A percentile compares a stretch with the other conserved stretches of the same genome.
phyloP scores from a whole-genome alignment of 1,140 invertebrate genomes.

The Tetragonula clypearis region DNA sequence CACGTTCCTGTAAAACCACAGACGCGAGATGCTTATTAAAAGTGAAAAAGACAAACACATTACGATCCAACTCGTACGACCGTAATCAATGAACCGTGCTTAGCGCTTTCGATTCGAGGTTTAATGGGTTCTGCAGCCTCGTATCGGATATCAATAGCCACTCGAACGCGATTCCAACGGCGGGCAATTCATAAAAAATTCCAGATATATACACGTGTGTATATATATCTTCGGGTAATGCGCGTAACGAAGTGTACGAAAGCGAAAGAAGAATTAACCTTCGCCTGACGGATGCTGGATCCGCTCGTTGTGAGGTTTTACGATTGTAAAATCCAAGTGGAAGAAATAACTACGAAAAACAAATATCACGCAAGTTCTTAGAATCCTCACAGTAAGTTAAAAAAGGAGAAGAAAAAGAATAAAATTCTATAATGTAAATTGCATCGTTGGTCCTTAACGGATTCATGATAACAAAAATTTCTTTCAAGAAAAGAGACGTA shows the following conservation, averaged over 20 bases:
- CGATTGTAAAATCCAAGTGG: too few species aligned
- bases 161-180: conserved; percentile 13
- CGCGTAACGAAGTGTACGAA: background rate
- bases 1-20: too few species aligned
- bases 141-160: conserved; percentile 26
- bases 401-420: background rate
- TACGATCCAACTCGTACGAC: background rate
- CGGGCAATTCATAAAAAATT: conserved; percentile 17
- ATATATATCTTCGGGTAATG: too few species aligned
- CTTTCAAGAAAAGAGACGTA: too few species aligned
- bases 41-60: background rate
- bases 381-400: too few species aligned
- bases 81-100: conserved; percentile 12
- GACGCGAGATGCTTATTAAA: background rate
- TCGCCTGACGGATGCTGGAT: too few species aligned
- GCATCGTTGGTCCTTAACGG: too few species aligned
- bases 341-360: too few species aligned
- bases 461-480: too few species aligned
- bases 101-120: background rate
- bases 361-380: too few species aligned
- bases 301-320: too few species aligned
- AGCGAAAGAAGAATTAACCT: too few species aligned
- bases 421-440: background rate
- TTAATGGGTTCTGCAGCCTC: background rate
- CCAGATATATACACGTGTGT: background rate